Conservation (phyloP, 2,888 invertebrate species). For the Hoplodrina ambigua region DNA sequence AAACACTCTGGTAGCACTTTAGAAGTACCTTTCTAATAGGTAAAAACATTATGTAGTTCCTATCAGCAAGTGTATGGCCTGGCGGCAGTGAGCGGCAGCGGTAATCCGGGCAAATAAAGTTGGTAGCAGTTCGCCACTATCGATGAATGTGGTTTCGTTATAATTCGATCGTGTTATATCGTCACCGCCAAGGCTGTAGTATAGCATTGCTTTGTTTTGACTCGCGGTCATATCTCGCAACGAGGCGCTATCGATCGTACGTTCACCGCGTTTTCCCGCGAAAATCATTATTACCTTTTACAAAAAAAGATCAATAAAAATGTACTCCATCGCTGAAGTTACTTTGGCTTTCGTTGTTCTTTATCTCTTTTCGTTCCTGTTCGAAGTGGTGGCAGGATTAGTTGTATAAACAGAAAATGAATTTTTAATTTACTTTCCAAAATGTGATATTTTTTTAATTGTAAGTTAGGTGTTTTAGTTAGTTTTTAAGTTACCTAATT, state of each 20-base stretch:
- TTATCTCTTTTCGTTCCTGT: slow-evolving; percentile 86
- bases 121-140: slow-evolving; percentile 24
- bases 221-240: slow-evolving; percentile 79
- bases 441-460: slow-evolving; percentile 83
- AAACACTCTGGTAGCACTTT: background rate
- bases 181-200: slow-evolving; percentile 80
- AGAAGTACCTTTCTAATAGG: background rate
- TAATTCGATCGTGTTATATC: slow-evolving; percentile 69
- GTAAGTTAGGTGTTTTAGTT: slow-evolving; percentile 67
- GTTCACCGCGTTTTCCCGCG: slow-evolving; percentile 67
- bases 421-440: slow-evolving; percentile 66
- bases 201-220: slow-evolving; percentile 74
- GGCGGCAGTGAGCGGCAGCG: slow-evolving; percentile 4
- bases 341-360: slow-evolving; percentile 86
- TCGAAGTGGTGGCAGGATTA: slow-evolving; percentile 86
- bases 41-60: background rate
- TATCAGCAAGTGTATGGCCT: slow-evolving; percentile 56
- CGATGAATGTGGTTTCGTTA: slow-evolving; percentile 49
- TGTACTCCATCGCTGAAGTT: slow-evolving; percentile 88
- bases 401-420: slow-evolving; percentile 75
- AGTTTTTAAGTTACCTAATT: slow-evolving; percentile 71
- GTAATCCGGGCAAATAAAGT: slow-evolving; percentile 55
- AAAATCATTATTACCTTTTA: slow-evolving; percentile 64
- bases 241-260: slow-evolving; percentile 78
- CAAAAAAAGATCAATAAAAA: slow-evolving; percentile 75